Percentiles rank a stretch among this genome's conserved stretches.
phyloP scores from a whole-genome alignment of 2,113 vertebrate genomes.

The Callospermophilus lateralis region DNA sequence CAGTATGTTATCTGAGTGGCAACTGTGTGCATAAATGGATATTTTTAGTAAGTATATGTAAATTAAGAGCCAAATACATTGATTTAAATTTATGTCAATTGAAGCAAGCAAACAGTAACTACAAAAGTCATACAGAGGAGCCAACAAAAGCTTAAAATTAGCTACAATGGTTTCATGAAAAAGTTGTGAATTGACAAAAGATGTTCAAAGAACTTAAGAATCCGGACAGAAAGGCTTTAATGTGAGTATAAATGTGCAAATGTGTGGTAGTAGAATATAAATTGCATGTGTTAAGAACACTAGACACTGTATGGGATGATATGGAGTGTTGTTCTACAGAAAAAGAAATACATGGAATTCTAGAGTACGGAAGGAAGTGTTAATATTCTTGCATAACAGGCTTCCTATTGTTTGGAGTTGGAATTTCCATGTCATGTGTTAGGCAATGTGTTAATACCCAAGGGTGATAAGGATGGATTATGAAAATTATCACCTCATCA shows the following conservation, averaged over 20 bases:
- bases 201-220: background rate
- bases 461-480: no score
- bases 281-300: background rate
- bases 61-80: no score
- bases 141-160: background rate
- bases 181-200: background rate
- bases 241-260: background rate
- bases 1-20: no score
- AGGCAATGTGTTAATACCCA: no score
- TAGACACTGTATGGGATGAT: background rate
- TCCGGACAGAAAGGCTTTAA: background rate
- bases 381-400: background rate
- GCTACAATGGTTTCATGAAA: background rate
- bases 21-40: no score
- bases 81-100: background rate
- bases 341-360: background rate
- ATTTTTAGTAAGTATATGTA: no score
- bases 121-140: background rate
- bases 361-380: background rate
- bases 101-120: background rate
- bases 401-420: no score
- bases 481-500: no score
- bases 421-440: no score
- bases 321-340: background rate
- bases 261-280: background rate